Conservation (phyloP, 2,797 vertebrate genomes). For the Mus spretus region DNA sequence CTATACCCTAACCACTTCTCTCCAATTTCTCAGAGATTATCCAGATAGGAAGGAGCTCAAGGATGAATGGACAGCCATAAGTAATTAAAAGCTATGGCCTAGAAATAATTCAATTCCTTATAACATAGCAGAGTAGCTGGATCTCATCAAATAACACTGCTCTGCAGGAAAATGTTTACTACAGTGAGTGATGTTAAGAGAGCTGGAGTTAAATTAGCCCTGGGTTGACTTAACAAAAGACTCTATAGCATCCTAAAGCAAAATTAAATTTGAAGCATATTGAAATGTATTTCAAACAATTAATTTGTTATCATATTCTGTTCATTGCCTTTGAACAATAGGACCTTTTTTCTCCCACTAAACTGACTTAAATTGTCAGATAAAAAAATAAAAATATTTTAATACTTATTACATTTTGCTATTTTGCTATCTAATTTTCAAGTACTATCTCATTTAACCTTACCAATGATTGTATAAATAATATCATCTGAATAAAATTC, state of each 20-base stretch:
- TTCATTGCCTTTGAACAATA: not conserved
- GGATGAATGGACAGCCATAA: not conserved
- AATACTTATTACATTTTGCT: not conserved
- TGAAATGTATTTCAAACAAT: not conserved
- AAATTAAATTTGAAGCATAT: not conserved
- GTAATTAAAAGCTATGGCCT: not conserved
- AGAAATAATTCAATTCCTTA: not conserved
- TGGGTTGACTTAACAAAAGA: too few relatives aligned
- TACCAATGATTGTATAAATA: not conserved
- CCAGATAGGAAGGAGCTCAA: not conserved
- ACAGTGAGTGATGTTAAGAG: not conserved
- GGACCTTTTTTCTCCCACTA: too few relatives aligned
- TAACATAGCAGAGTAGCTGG: not conserved
- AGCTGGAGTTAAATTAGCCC: not conserved
- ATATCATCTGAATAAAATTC: not conserved
- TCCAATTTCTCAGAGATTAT: not conserved
- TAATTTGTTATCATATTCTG: not conserved
- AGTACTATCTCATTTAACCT: not conserved
- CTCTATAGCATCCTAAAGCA: not conserved
- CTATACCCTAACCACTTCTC: too few relatives aligned
- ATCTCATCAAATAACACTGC: not conserved
- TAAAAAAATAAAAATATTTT: not conserved
- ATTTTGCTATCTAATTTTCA: not conserved
- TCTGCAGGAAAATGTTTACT: not conserved
- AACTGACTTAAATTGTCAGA: not conserved